Base-by-base conservation (phyloP, 1,140 invertebrate genomes). In the Pectinophora gossypiella region DNA sequence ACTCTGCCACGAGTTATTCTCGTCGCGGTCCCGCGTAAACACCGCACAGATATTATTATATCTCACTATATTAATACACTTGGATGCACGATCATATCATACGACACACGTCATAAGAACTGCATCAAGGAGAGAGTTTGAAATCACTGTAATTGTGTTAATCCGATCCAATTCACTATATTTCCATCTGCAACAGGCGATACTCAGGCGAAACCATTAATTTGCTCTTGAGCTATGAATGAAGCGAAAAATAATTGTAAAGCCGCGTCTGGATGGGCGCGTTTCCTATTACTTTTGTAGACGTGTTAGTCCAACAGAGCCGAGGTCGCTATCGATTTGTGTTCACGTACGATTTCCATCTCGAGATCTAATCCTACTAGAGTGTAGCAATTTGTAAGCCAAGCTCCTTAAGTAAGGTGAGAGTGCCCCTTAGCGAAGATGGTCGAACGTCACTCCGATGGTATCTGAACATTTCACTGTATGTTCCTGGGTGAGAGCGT, bases 1-100 rank as follows among this genome's bases (percentile, higher is more conserved):
- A 70, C 83, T 73, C 66, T 86, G 83, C 83, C 83, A 86, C 74
- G 57, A 60, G 61, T 56, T 86, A 86, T 86, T 86, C 63, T 72
- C 47, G 72, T 68, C 66, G 27, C 23, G 57, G 59, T 48, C 58
- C 59, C 65, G 66, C 79, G 73, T 83, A 85, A 85, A 85, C 77
- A 79, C 58, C 45, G 49, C 59, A 58, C 46, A 63, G 56, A 62
- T 64, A 66, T 68, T 67, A 70, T 63, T 59, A 63, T 56, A 55
- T 58, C 51, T 45, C 47, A 16, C 51, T 56, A 44, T 60, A 60
- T 56, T 67, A 56, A 56, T 48, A 52, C 48, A 35, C 27, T 18
- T 49, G 48, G 44, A 52, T 43, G 38, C 40, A 51, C 15, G 21
- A n/a, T n/a, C n/a, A n/a, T n/a, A n/a, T n/a, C n/a, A n/a, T 36